Conservation (phyloP, 2,888 invertebrate genomes). For the Rhingia rostrata region DNA sequence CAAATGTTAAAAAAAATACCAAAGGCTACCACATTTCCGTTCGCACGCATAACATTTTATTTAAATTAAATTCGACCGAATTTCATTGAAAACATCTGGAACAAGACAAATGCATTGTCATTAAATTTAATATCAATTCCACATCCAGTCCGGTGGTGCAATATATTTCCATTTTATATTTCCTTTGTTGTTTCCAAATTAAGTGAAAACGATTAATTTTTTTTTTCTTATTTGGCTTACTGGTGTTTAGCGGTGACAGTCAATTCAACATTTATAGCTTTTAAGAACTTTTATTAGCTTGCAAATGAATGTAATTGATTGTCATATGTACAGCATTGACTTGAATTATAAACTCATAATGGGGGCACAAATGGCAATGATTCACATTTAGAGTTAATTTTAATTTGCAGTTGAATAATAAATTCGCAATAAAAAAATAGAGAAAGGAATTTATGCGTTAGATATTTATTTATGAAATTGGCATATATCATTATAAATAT, state of each 20-base stretch:
- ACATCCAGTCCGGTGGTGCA: not conserved
- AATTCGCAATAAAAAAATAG: too few relatives aligned
- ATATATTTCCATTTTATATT: constrained; percentile 6
- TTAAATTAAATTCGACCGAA: constrained; percentile 21
- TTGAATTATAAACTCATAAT: not conserved
- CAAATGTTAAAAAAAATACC: too few relatives aligned
- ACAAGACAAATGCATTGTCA: constrained; percentile 58
- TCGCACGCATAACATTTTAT: constrained; percentile 3
- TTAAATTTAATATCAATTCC: constrained; percentile 48
- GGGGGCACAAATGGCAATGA: not conserved
- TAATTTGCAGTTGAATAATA: too few relatives aligned
- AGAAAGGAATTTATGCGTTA: too few relatives aligned
- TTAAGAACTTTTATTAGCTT: constrained; percentile 7
- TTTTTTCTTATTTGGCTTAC: constrained; percentile 57
- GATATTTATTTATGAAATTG: too few relatives aligned
- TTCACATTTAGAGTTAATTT: too few relatives aligned
- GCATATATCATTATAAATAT: too few relatives aligned
- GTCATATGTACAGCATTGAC: not conserved
- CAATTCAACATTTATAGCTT: constrained; percentile 34
- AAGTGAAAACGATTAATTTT: not conserved
- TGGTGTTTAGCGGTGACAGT: constrained; percentile 43
- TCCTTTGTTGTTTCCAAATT: not conserved
- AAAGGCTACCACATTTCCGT: too few relatives aligned
- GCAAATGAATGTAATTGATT: constrained; percentile 43
- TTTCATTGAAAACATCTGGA: not conserved